Evolutionary conservation across 2,113 vertebrate genomes (phyloP).

Genomic region (Aegithalos caudatus): DNA sequence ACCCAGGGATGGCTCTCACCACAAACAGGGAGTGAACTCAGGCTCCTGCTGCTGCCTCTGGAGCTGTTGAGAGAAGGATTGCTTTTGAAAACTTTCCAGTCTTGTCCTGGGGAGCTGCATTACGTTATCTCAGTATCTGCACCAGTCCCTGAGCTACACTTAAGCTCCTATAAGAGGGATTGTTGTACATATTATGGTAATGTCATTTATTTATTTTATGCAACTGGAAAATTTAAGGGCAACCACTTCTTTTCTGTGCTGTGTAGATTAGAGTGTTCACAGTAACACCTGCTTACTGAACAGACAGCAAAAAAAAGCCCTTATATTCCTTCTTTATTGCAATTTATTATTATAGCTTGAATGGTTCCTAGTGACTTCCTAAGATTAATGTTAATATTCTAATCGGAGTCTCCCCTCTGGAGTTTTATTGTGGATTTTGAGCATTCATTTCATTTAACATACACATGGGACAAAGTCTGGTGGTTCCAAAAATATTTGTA

Average conservation of each 20-base stretch:
- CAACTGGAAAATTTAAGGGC: slow-evolving; percentile 42
- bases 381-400: slow-evolving; percentile 64
- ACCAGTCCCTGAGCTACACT: not conserved
- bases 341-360: slow-evolving; percentile 50
- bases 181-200: not conserved
- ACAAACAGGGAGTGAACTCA: not conserved
- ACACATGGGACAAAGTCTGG: slow-evolving; percentile 42
- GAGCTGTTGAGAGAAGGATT: not conserved
- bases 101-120: not conserved
- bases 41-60: not conserved
- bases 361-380: slow-evolving; percentile 57
- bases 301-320: slow-evolving; percentile 18
- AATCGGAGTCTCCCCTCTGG: slow-evolving; percentile 44
- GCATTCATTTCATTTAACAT: slow-evolving; percentile 53
- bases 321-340: slow-evolving; percentile 13
- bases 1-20: not conserved
- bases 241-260: not conserved
- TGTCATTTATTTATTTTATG: slow-evolving; percentile 35
- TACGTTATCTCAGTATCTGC: not conserved
- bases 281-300: slow-evolving; percentile 51
- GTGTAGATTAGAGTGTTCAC: not conserved
- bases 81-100: slow-evolving; percentile 19
- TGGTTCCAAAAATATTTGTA: slow-evolving; percentile 68
- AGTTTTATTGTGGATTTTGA: slow-evolving; percentile 45
- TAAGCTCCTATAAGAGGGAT: not conserved